These are phyloP conservation scores for Thymelicus lineola DNA, from an alignment of 2,888 invertebrate species.

Conservation along the genomic window DNA sequence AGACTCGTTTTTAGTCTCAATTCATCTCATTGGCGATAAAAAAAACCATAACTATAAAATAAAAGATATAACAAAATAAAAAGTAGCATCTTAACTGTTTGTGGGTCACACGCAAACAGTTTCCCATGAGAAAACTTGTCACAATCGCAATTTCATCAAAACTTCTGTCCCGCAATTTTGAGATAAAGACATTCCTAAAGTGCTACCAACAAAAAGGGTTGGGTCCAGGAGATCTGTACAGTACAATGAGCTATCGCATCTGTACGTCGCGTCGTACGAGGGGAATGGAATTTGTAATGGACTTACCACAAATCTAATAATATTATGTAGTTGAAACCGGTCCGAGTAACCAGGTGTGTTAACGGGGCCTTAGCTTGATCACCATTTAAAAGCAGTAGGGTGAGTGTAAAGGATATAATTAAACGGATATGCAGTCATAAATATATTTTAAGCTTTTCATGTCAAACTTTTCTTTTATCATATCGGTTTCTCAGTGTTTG, in stretches of 20 bases:
- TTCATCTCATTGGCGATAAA: no score
- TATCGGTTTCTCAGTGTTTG: no score
- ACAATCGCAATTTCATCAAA: slow-evolving; percentile 24
- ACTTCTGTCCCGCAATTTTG: slow-evolving; percentile 19
- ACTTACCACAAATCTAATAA: slow-evolving; percentile 5
- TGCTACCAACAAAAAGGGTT: slow-evolving; percentile 23
- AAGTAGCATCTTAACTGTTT: no score
- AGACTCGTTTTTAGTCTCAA: no score
- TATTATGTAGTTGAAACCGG: slow-evolving; percentile 10
- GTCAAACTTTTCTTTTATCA: no score
- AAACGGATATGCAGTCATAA: no score
- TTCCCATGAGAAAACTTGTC: slow-evolving; percentile 32
- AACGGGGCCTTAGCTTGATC: not conserved
- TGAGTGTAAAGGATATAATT: not conserved
- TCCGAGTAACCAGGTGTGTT: slow-evolving; percentile 3
- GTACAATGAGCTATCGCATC: not conserved
- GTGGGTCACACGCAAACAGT: not conserved
- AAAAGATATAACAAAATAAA: no score
- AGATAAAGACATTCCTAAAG: slow-evolving; percentile 27
- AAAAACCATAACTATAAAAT: no score
- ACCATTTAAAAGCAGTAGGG: not conserved
- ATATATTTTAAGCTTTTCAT: no score
- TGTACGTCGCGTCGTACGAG: not conserved
- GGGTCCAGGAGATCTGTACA: not conserved
- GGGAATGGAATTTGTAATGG: slow-evolving; percentile 10